Evolutionary conservation across 2,888 invertebrate genomes (phyloP), one percentile per base, ranked within the genome.

Genomic region (Catocala fraxini): DNA sequence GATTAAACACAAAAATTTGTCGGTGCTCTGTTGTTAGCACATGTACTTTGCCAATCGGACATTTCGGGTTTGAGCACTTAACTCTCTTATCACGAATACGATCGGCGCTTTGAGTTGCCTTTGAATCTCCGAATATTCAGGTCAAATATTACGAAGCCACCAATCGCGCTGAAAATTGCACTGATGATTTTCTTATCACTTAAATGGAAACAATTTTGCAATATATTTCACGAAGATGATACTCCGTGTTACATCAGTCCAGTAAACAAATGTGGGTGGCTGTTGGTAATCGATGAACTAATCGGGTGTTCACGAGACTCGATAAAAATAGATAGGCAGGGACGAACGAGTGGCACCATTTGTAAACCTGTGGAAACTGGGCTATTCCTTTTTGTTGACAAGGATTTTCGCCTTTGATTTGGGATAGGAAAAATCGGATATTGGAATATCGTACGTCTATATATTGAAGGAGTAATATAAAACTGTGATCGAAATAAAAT

Each of bases 201-300:
- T 25, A 25, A 25, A 25, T 25, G 25, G 25, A 39, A 39, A 39
- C 35, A 9, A 9, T 2, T 5, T 15, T 4, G 9, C 34, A 45
- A 34, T 41, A 34, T 10, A 54, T 5, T 25, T 53, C 33, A 34
- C 10, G 15, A 39, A 46, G 6, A 54, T 46, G 15, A 55, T 4
- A 47, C 15, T 45, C 6, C 5, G 12, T 11, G 45, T 11, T n/a
- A 12, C 48, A 46, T 47, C 12, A 52, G 13, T 12, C 25, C 11
- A 34, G 46, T 52, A 52, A 58, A 33, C 57, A 58, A 46, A 46
- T 41, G 46, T 41, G 12, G 33, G 12, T 7, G 47, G 52, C 11
- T 47, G 7, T 41, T 59, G 64, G 34, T 66, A 79, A 79, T 73
- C 79, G 66, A 77, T 77, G 57, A 77, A 67, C 71, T 77, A 78